Conservation (phyloP, 37 sponge, comb jelly and placozoan genomes). For the Aplysina aerophoba region DNA sequence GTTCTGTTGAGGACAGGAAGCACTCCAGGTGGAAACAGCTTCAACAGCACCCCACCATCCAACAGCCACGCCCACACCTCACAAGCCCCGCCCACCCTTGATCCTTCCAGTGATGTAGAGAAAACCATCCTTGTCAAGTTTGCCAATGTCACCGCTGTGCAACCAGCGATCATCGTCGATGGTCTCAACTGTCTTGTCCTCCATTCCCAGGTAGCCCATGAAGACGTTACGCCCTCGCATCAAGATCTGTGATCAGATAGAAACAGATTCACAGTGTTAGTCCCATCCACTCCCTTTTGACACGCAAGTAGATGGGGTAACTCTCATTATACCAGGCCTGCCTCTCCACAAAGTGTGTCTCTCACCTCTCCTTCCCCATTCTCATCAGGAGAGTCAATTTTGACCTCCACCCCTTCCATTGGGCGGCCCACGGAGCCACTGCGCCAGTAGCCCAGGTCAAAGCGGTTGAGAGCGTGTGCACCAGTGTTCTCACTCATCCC, state of each 20-base stretch:
- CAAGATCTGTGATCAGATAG: slow-evolving; percentile 56
- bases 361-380: slow-evolving; percentile 91
- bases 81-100: slow-evolving; percentile 37
- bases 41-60: slow-evolving; percentile 50
- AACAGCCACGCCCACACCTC: neutral
- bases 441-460: slow-evolving; percentile 64
- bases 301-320: neutral
- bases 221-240: slow-evolving; percentile 87
- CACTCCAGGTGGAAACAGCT: slow-evolving; percentile 31
- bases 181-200: slow-evolving; percentile 85
- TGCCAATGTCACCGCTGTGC: slow-evolving; percentile 91
- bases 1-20: slow-evolving; percentile 37
- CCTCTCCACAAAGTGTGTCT: neutral
- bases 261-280: neutral
- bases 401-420: slow-evolving; percentile 62
- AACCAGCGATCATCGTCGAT: slow-evolving; percentile 93
- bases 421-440: slow-evolving; percentile 70
- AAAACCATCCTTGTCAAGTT: slow-evolving; percentile 61
- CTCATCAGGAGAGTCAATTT: slow-evolving; percentile 78
- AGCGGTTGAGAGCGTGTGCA: slow-evolving; percentile 50
- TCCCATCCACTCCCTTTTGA: neutral
- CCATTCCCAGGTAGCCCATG: slow-evolving; percentile 92
- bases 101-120: slow-evolving; percentile 60
- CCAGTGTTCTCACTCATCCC: slow-evolving; percentile 91
- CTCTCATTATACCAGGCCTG: neutral